These are phyloP conservation scores for Coenobita brevimanus DNA, from an alignment of 1,140 invertebrate species.

Conservation along the genomic window DNA sequence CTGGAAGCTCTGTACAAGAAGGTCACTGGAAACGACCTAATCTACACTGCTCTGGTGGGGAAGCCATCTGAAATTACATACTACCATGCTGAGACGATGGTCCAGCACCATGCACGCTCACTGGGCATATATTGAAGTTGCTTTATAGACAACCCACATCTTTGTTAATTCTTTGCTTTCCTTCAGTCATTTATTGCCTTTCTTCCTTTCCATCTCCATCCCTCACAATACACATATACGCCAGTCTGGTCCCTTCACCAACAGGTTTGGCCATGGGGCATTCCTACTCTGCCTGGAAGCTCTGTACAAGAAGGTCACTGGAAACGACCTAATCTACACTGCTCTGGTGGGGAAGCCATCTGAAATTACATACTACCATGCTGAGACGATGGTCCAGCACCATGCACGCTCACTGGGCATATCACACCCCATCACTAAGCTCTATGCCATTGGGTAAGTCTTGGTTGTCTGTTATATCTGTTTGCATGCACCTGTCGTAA, in stretches of 20 bases:
- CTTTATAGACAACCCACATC: too few relatives aligned
- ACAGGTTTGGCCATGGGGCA: slow-evolving; percentile 80
- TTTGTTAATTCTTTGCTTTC: too few relatives aligned
- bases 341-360: slow-evolving; percentile 81
- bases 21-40: slow-evolving; percentile 78
- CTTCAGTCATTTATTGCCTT: too few relatives aligned
- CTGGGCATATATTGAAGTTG: slow-evolving; percentile 73
- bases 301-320: slow-evolving; percentile 81
- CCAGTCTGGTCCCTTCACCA: not conserved
- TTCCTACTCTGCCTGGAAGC: slow-evolving; percentile 81
- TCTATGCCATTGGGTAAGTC: slow-evolving; percentile 69
- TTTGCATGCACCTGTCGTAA: too few relatives aligned
- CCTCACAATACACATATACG: not conserved
- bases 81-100: slow-evolving; percentile 78
- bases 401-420: slow-evolving; percentile 76
- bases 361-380: slow-evolving; percentile 81
- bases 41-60: slow-evolving; percentile 79
- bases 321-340: slow-evolving; percentile 78
- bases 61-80: slow-evolving; percentile 82
- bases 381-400: slow-evolving; percentile 77
- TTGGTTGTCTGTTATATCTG: too few relatives aligned
- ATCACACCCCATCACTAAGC: slow-evolving; percentile 67
- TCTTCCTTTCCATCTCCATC: too few relatives aligned
- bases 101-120: slow-evolving; percentile 76
- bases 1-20: slow-evolving; percentile 81